Base-by-base conservation (phyloP, 2,113 vertebrate genomes). In the Azemiops feae region DNA sequence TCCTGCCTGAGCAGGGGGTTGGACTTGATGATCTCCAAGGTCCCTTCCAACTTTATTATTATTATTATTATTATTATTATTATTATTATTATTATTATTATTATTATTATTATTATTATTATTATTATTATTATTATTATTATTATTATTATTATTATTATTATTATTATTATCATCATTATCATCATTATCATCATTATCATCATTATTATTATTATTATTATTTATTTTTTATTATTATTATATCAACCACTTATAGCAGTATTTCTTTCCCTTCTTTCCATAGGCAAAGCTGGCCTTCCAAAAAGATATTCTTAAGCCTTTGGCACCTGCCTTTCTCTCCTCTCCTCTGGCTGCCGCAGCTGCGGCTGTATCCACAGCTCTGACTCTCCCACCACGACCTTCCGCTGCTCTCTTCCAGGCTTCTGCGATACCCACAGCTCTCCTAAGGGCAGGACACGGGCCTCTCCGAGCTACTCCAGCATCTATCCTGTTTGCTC, bases 291-390 rank as follows among this genome's bases (percentile, higher is more conserved):
- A 99, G 95, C 98, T 99, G 10, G 98, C 98, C 94, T 98, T 98
- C 97, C 98, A 98, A 97, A 98, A 99, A 96, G 99, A 99, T 94
- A 94, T 99, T 97, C 98, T 98, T 93, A 99, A 99, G 97, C 98
- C 99, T 0, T 95, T 99, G 97, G 97, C 98, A 50, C 98, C 98
- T 0, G 97, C 98, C 92, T 99, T 99, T 96, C 98, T 99, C 92
- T 97, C 99, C 4, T 96, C 97, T 53, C 98, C 99, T 5, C 98
- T 97, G 92, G 98, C 98, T 55, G 97, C 97, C 0, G 92, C 92
- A 0, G 98, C 98, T 60, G 97, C 97, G 0, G 92, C 92, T 0
- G 97, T 98, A 1, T 98, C 98, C 0, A 97, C 99, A 0, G 96
- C 99, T 1, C 97, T 99, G 96, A 98, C 99, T 5, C 98, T 99